Base-by-base conservation (phyloP, 2,888 invertebrate species). In the Eupeodes latifasciatus region DNA sequence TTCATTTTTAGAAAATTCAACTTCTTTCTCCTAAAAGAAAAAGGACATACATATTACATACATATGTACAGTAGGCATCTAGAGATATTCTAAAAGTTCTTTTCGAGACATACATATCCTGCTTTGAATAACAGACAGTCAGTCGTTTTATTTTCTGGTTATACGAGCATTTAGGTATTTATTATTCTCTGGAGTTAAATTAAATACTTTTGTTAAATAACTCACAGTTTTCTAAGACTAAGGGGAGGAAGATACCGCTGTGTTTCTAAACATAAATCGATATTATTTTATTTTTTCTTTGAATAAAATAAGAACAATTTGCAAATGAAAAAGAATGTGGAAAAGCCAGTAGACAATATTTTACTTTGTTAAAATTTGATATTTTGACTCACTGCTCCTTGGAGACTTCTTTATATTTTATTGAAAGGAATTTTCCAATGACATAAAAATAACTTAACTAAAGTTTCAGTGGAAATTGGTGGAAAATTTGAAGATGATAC, bases 351-450 rank as follows among this genome's bases (percentile, higher is more conserved):
- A 34, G 57, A 57, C 34, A 9, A 5, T 7, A 40, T 34, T 57
- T 57, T 34, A 14, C 14, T 47, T 64, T 64, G 19, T 64, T 64
- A 19, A 64, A 47, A 47, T 47, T 14, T 64, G 34, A 27, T 64
- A 7, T 16, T 64, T n/a, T 61, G 40, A 62, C 34, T 64, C 16
- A 16, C 1, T 47, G 44, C 44, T 47, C 64, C 19, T 44, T 47
- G 6, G 47, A 19, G 64, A 5, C 5, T 44, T 12, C 12, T 57
- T 12, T 12, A 0, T 16, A n/a, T 10, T 59, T 36, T 36, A n/a
- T 47, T 47, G 40, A 36, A 44, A 44, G 40, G 40, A 11, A 19
- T 47, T 47, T 47, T 19, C 4, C 11, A 40, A 16, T 12, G 7
- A 57, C 12, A 64, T 19, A 3, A 16, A 27, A 47, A 64, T 47